These are phyloP conservation scores for Blastomussa wellsi DNA, from an alignment of 92 coral and sea anemone species.

Conservation along the genomic window DNA sequence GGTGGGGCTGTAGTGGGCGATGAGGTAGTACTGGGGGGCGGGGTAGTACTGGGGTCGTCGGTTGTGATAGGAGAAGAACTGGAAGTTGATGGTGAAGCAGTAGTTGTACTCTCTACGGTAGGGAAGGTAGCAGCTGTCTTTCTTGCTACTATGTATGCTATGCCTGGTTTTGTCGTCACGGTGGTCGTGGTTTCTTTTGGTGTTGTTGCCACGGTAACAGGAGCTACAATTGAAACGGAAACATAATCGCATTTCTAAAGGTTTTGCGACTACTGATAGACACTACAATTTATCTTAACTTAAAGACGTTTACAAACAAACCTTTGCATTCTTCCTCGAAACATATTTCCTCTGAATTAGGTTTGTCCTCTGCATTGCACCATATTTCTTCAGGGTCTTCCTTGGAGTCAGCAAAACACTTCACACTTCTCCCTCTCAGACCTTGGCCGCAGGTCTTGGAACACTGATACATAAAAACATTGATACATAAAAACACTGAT, in stretches of 20 bases:
- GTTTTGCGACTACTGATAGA: too few species aligned
- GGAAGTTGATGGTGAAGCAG: not conserved
- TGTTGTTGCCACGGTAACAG: slow-evolving; percentile 27
- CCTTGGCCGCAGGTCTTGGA: slow-evolving; percentile 86
- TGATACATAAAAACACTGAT: too few species aligned
- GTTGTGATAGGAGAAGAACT: not conserved
- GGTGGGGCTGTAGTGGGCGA: not conserved
- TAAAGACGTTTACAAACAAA: not conserved
- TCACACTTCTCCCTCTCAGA: slow-evolving; percentile 73
- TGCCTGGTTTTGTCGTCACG: not conserved
- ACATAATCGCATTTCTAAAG: too few species aligned
- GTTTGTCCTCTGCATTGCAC: slow-evolving; percentile 74
- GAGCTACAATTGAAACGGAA: not conserved
- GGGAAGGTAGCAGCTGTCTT: not conserved
- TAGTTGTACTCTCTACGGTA: slow-evolving; percentile 2
- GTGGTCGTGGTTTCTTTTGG: slow-evolving; percentile 27
- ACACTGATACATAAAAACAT: slow-evolving; percentile 58
- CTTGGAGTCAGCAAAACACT: slow-evolving; percentile 84
- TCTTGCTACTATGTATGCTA: not conserved
- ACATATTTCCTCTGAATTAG: slow-evolving; percentile 65
- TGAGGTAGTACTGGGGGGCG: slow-evolving; percentile 2
- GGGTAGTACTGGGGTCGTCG: not conserved
- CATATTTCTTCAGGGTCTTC: slow-evolving; percentile 73
- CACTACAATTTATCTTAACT: too few species aligned
- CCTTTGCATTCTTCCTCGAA: slow-evolving; percentile 57